phyloP scores from a whole-genome alignment of 2,113 vertebrate genomes.

The Paedocypris sp. region DNA sequence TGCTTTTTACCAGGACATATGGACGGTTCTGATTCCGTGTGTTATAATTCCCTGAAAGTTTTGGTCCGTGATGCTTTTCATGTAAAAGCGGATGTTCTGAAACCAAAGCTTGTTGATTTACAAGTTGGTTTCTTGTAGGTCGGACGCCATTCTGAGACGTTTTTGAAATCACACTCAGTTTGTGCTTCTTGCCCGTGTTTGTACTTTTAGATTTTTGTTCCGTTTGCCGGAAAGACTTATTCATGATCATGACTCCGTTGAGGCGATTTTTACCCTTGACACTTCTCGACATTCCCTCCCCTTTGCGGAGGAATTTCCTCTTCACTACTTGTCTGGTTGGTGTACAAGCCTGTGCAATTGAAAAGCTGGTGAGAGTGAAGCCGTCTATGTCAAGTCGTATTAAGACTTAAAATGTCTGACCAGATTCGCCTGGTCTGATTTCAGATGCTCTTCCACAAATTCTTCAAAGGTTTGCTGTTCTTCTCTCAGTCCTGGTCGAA shows the following conservation, averaged over 20 bases:
- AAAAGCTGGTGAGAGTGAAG: neutral
- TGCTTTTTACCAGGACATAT: neutral
- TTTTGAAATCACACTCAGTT: no score
- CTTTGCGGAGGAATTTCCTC: constrained; percentile 41
- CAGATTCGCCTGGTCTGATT: constrained; percentile 36
- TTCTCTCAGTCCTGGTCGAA: constrained; percentile 32
- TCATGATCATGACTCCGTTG: no score
- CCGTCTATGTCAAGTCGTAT: neutral
- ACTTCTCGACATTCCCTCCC: constrained; percentile 30
- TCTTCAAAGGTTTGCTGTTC: constrained; percentile 46
- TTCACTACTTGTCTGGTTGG: neutral
- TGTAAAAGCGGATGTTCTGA: no score
- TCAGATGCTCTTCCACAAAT: constrained; percentile 43
- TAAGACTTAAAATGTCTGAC: constrained; percentile 25
- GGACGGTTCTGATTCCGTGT: neutral
- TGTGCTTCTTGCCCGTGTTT: no score
- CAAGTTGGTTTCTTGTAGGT: no score
- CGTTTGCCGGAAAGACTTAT: no score
- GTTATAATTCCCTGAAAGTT: neutral
- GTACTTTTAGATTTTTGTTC: no score
- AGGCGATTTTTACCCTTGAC: constrained; percentile 37
- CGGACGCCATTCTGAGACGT: no score
- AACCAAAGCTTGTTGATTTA: no score
- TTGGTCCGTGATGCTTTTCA: neutral
- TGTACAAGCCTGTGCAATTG: constrained; percentile 20